Evolutionary conservation across 2,888 invertebrate genomes (phyloP).

Genomic region (Noctua comes): DNA sequence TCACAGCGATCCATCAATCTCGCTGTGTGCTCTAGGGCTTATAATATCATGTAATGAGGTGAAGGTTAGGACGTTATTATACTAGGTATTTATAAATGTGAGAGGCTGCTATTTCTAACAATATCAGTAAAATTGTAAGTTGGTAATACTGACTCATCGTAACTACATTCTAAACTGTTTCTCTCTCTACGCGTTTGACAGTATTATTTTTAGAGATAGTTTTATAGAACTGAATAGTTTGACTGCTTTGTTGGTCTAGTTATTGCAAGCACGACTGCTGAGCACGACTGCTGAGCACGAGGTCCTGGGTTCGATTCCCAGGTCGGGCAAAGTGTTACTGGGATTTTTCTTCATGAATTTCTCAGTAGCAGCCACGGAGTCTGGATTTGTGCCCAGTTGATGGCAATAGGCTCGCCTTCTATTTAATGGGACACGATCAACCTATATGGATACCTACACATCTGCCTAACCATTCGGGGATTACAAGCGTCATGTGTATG

Average conservation of each 20-base stretch:
- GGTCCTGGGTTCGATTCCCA: background rate
- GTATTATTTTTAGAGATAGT: background rate
- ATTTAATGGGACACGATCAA: background rate
- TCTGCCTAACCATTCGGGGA: no score
- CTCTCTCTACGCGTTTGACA: background rate
- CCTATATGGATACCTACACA: no score
- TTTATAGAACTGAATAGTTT: background rate
- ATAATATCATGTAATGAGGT: background rate
- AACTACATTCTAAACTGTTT: background rate
- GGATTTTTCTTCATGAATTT: no score
- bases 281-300: background rate
- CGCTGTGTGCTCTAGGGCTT: slow-evolving; percentile 10
- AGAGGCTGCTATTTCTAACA: background rate
- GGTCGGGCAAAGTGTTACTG: background rate
- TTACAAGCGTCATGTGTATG: background rate
- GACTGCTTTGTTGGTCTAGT: background rate
- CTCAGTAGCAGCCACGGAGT: no score
- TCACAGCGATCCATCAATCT: slow-evolving; percentile 47
- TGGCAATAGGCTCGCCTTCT: no score
- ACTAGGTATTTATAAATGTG: background rate
- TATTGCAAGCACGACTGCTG: background rate
- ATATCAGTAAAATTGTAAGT: background rate
- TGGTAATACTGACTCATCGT: background rate
- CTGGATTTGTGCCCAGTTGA: background rate
- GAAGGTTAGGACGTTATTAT: slow-evolving; percentile 17